Base-by-base conservation (phyloP, 2,113 vertebrate genomes). In the Cheirogaleus medius region DNA sequence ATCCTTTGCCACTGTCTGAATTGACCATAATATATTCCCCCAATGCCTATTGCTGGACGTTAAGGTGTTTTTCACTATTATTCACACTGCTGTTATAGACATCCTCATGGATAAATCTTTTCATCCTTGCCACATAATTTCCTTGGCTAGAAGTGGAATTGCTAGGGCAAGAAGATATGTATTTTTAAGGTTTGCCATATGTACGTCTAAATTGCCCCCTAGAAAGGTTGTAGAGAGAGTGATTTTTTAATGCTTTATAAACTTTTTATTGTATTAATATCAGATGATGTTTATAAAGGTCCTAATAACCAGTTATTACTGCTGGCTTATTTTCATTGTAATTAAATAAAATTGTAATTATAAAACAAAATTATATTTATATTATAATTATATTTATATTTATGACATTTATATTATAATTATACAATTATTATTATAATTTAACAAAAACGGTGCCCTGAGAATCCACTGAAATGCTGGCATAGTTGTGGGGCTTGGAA, bases 291-390 rank as follows among this genome's bases (percentile, higher is more conserved):
- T 68, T n/a, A 4, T 18, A 74, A 93, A 25, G 47, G 15, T 69
- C 69, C 76, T 37, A 34, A 92, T 42, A 69, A 66, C 32, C 52
- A 4, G 0, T 58, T 18, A 52, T 74, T 34, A 29, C 54, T 10
- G 5, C 66, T 34, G 42, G 76, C 71, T 58, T 87, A 47, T 68
- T 87, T 29, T 34, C 37, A 56, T 20, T 63, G 27, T 32, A 64
- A 47, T 78, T 54, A 56, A 87, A 96, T 42, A 84, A 74, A 74
- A 47, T 42, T 47, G 17, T 47, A 47, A 76, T 76, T 76, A 76
- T 74, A 76, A 47, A 47, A 42, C 8, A 58, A 58, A 58, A 58
- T 58, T 23, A 58, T 23, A 58, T 58, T 58, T 58, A 9, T 25
- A 60, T 29, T 56, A 56, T 21, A 56, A 27, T 29, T 32, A 32